phyloP scores from a whole-genome alignment of 2,113 vertebrate species.

The Chlorocebus sabaeus region DNA sequence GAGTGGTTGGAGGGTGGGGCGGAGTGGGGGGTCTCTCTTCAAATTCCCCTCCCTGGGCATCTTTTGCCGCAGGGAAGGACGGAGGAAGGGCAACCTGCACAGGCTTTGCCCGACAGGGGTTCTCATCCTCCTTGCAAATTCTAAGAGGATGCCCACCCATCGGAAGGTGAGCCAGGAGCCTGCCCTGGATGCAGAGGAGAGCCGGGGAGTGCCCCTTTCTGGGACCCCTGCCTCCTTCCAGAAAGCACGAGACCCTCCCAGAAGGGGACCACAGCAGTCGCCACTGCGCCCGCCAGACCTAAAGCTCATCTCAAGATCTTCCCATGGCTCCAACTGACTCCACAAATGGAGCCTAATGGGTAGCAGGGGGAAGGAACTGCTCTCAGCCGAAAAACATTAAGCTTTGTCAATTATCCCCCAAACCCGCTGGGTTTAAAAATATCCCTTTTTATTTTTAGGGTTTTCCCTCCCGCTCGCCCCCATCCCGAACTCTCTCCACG shows the following conservation, averaged over 20 bases:
- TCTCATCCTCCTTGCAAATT: background rate
- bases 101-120: background rate
- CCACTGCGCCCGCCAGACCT: background rate
- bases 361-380: background rate
- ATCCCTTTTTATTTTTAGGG: slow-evolving; percentile 66
- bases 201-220: background rate
- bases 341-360: background rate
- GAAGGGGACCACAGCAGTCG: background rate
- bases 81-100: background rate
- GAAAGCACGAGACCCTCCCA: background rate
- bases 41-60: accelerated
- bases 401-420: slow-evolving; percentile 51
- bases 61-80: background rate
- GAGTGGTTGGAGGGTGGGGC: background rate
- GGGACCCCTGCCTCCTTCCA: background rate
- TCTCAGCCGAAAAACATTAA: slow-evolving; percentile 11
- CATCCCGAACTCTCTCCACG: background rate
- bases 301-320: background rate
- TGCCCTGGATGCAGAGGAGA: background rate
- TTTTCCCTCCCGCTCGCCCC: slow-evolving; percentile 8
- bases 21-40: background rate
- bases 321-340: background rate
- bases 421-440: slow-evolving; percentile 55
- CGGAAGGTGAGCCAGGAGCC: background rate
- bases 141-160: background rate